These are phyloP conservation scores for Cyprinodon brontotheroides DNA, from an alignment of 2,113 vertebrate species.

Conservation along the genomic window DNA sequence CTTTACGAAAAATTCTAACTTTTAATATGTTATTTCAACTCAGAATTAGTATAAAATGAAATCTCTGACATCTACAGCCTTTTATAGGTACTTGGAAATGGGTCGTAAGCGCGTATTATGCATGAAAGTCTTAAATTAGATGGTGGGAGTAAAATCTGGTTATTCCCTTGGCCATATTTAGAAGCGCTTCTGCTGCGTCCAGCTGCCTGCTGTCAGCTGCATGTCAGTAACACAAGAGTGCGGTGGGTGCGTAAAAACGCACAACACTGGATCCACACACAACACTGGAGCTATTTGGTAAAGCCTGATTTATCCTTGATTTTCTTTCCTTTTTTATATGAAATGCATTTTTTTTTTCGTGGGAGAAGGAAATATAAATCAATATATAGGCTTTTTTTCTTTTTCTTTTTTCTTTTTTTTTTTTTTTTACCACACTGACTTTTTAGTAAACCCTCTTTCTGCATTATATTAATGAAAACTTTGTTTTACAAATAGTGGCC, in stretches of 20 bases:
- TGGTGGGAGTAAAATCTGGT: slow-evolving; percentile 41
- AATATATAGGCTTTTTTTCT: too few relatives aligned
- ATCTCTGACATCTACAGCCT: not conserved
- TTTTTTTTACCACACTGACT: not conserved
- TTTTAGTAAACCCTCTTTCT: too few relatives aligned
- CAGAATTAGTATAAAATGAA: not conserved
- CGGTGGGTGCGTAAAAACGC: not conserved
- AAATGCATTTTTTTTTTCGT: not conserved
- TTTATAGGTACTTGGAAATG: not conserved
- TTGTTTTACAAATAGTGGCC: too few relatives aligned
- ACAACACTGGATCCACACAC: not conserved
- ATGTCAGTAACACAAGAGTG: slow-evolving; percentile 19
- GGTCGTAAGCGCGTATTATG: slow-evolving; percentile 9
- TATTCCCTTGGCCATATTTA: slow-evolving; percentile 70
- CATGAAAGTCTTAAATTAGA: slow-evolving; percentile 25
- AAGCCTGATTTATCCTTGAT: not conserved
- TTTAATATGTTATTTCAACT: not conserved
- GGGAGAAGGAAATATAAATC: not conserved
- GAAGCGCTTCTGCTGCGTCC: slow-evolving; percentile 55
- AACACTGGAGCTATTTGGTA: not conserved
- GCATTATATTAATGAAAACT: too few relatives aligned
- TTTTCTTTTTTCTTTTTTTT: too few relatives aligned
- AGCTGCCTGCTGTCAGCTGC: slow-evolving; percentile 62
- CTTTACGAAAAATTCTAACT: not conserved
- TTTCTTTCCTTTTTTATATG: not conserved